A percentile compares a stretch with the other conserved stretches of the same genome.
Conservation (phyloP, 2,797 vertebrate species). For the Pangasius mekongensis region DNA sequence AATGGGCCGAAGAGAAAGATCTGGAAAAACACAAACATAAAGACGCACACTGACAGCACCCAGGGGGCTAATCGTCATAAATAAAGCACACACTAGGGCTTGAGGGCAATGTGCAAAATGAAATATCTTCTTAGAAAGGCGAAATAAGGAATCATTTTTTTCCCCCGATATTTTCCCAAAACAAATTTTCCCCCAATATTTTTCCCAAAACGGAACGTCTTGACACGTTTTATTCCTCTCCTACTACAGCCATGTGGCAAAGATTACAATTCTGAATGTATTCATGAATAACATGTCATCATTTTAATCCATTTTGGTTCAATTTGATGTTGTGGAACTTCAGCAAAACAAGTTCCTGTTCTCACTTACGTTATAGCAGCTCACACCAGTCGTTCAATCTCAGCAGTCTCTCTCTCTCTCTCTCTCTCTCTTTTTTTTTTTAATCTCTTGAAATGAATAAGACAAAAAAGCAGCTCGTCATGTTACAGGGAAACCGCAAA, state of each 20-base stretch:
- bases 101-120: background rate
- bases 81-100: background rate
- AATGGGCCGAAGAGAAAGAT: background rate
- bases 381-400: background rate
- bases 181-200: background rate
- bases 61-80: background rate
- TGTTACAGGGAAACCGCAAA: background rate
- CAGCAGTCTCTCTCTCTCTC: background rate
- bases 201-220: background rate
- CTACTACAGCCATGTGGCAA: background rate
- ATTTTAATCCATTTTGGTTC: background rate
- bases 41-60: background rate
- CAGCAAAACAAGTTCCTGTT: background rate
- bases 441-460: background rate
- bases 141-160: background rate
- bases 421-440: too few relatives aligned
- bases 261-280: background rate
- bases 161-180: too few relatives aligned
- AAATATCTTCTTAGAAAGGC: background rate
- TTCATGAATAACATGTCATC: background rate
- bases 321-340: background rate
- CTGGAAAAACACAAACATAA: background rate
- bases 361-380: background rate
- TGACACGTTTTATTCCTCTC: background rate
- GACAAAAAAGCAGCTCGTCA: too few relatives aligned